Base-by-base conservation (phyloP, 1,140 invertebrate genomes). In the Hydropsyche tenuis region DNA sequence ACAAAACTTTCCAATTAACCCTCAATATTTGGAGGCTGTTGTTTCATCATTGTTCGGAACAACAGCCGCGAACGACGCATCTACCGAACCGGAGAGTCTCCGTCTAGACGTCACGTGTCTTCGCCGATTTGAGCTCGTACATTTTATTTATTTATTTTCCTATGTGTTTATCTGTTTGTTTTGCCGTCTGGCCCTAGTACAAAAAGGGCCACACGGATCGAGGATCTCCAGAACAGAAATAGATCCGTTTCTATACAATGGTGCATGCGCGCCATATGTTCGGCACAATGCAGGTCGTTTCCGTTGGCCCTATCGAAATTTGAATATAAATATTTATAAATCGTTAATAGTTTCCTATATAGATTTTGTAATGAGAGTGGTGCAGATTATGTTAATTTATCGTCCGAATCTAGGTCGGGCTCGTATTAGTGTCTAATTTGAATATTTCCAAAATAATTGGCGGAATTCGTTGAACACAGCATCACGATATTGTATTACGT, bases 161-260 rank as follows among this genome's bases (percentile, higher is more conserved):
- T n/a, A n/a, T n/a, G n/a, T n/a, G 30, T 9, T 37, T 37, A 37
- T 3, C 9, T 37, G 30, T 37, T 53, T 53, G 18, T 53, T 53
- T 53, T 20, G 30, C 20, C 11, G 45, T 46, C 45, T 46, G 45
- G 45, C 48, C 20, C 4, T 3, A 4, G 46, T n/a, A 48, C 12
- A 53, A 53, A 53, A 53, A 53, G 48, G 48, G 48, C 48, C 48
- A 48, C 48, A 53, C 46, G 46, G 4, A 48, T 43, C 14, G 42
- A 46, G 11, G 45, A 46, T 46, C 48, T 20, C 14, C 18, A 53
- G 20, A 53, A 53, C 48, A 16, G 16, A 53, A 53, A 53, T 53
- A 53, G 48, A 53, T 53, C 20, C 48, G 48, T 53, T 53, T 2
- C 16, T 48, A 16, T 53, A 6, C 6, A 37, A 37, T 37, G 30